Conservation (phyloP, 2,113 vertebrate species). For the Grammomys dolichurus region DNA sequence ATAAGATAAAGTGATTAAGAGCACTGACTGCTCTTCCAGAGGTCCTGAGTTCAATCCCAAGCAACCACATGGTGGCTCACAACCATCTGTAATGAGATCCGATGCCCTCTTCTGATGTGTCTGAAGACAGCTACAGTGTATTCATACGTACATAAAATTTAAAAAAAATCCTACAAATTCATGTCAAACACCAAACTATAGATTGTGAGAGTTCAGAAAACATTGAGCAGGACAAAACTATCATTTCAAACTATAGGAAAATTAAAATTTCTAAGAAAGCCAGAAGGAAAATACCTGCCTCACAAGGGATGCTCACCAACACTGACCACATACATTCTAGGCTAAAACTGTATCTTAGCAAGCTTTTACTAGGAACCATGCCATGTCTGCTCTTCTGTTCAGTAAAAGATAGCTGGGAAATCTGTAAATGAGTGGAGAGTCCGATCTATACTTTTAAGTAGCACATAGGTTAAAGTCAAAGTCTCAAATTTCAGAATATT, state of each 20-base stretch:
- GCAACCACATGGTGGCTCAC: too few species aligned
- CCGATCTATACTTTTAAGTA: neutral
- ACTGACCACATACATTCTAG: neutral
- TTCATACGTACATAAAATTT: too few species aligned
- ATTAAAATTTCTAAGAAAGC: neutral
- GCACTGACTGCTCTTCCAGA: too few species aligned
- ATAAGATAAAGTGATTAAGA: neutral
- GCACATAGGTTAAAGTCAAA: neutral
- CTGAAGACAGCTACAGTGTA: too few species aligned
- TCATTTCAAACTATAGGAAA: neutral
- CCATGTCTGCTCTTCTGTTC: neutral
- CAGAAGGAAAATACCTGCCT: neutral
- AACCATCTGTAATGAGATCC: too few species aligned
- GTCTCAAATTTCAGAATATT: neutral
- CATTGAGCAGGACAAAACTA: neutral
- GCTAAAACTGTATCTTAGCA: neutral
- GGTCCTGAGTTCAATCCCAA: too few species aligned
- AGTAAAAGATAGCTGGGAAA: neutral
- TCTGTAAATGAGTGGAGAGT: neutral
- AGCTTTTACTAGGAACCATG: neutral
- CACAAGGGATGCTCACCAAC: neutral
- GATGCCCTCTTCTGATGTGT: too few species aligned
- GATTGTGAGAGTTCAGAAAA: neutral
- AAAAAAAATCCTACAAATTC: neutral
- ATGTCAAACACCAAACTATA: neutral